Conservation (phyloP, 1,140 invertebrate genomes). For the Cyclargus thomasi region DNA sequence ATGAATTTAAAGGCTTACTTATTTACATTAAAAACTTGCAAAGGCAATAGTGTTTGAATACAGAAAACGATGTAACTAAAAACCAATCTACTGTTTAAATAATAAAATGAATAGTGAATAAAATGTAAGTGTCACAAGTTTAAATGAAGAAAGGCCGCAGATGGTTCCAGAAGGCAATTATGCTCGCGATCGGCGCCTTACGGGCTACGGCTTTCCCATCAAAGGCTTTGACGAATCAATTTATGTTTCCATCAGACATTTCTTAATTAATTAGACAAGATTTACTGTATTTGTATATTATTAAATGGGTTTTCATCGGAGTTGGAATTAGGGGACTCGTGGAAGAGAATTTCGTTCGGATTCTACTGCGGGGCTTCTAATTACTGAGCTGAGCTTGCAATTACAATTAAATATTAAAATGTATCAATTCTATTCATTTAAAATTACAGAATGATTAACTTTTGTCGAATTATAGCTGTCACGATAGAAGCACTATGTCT, state of each 20-base stretch:
- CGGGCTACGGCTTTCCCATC: conserved; percentile 33
- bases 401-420: conserved; percentile 4
- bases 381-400: neutral
- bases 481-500: neutral
- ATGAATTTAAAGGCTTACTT: no score
- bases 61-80: neutral
- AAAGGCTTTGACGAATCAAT: conserved; percentile 26
- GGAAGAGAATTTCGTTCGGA: neutral
- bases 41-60: no score
- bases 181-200: conserved; percentile 32
- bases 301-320: neutral
- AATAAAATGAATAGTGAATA: conserved; percentile 16
- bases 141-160: conserved; percentile 28
- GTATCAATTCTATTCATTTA: neutral
- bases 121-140: conserved; percentile 15
- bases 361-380: neutral
- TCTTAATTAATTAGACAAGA: conserved; percentile 13
- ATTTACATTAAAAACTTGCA: neutral
- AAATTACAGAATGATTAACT: neutral
- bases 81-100: conserved; percentile 9
- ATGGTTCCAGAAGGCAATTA: conserved; percentile 31
- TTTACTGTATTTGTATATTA: conserved; percentile 14
- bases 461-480: no score
- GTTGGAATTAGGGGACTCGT: neutral
- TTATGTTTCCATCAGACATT: conserved; percentile 19